Evolutionary conservation across 2,888 invertebrate genomes (phyloP), one percentile per base, ranked within the genome.

Genomic region (Odontocolon sp.): DNA sequence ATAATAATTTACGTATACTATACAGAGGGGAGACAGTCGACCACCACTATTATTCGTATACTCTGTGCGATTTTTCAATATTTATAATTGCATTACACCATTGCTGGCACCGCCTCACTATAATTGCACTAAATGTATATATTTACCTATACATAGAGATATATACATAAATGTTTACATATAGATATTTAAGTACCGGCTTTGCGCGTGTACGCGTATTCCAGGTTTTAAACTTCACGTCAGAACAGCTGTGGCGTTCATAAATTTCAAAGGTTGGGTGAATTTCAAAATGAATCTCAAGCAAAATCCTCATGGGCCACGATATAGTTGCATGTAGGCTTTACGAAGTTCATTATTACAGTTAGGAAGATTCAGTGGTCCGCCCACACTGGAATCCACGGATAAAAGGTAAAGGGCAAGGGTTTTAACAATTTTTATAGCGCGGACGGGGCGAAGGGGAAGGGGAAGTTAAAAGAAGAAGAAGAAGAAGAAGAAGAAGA

Each of bases 271-370:
- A 36, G 21, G 28, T 28, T 54, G 16, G 59, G 36, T 16, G 38
- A 68, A 64, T 72, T 69, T 68, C 36, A 47, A 61, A 76, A 76
- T 67, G 54, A 63, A 76, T 75, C 36, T 76, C 52, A 31, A 5
- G 40, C 47, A 14, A 14, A 6, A 8, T 14, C 21, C 59, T 28
- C 31, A 16, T 31, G 14, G 28, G 26, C 47, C 28, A 54, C 47
- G 42, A 57, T 33, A 28, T 18, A 26, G 33, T 16, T 23, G 6
- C 28, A 16, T 2, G n/a, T 68, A 47, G 16, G 8, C 45, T 18
- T 28, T n/a, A 36, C 45, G 42, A 68, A 57, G 28, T 64, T 68
- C 68, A 57, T 72, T 68, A 67, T 21, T 18, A 28, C 50, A 36
- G 8, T 68, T 42, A 11, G 28, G 33, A 50, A 42, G 47, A 56